These are phyloP conservation scores for Campaea margaritaria DNA, from an alignment of 2,888 invertebrate genomes.

Conservation along the genomic window DNA sequence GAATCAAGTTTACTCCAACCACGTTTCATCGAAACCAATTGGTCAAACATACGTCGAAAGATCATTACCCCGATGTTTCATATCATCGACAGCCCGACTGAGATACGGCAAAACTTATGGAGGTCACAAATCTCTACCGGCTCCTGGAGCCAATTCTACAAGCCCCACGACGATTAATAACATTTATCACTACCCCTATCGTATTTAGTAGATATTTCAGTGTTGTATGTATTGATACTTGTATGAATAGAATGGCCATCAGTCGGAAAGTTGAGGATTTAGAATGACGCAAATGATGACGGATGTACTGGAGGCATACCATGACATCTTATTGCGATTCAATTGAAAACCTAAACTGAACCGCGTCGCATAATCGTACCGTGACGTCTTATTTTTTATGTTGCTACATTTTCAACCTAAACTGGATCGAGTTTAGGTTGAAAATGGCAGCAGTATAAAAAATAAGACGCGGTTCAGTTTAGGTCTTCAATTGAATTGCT, in stretches of 20 bases:
- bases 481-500: no score
- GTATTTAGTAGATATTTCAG: conserved; percentile 18
- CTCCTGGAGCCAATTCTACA: conserved; percentile 31
- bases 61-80: conserved; percentile 21
- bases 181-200: conserved; percentile 39
- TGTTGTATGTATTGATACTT: background rate
- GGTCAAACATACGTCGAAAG: conserved; percentile 5
- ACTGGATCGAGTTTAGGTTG: no score
- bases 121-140: conserved; percentile 31
- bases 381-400: no score
- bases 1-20: background rate
- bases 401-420: no score
- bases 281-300: background rate
- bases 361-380: no score
- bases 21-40: conserved; percentile 6
- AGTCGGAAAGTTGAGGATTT: background rate
- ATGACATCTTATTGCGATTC: no score
- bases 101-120: conserved; percentile 22
- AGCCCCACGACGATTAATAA: conserved; percentile 38
- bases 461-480: no score
- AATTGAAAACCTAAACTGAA: no score
- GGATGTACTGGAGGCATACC: no score
- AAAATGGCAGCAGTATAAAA: no score
- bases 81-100: conserved; percentile 4
- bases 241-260: conserved; percentile 8